phyloP scores from a whole-genome alignment of 2,888 invertebrate genomes.

The Oeneis ivallda region DNA sequence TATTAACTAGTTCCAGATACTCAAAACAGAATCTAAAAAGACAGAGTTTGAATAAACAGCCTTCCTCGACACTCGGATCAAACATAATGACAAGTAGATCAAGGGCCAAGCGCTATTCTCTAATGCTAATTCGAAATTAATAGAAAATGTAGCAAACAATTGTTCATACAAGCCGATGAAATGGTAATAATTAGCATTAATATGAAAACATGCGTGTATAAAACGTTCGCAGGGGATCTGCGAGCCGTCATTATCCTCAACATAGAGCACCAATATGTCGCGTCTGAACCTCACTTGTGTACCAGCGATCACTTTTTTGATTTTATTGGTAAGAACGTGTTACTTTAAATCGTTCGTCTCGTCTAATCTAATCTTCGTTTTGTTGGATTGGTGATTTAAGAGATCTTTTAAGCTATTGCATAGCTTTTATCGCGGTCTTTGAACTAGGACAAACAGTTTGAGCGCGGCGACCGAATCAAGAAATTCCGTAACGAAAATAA shows the following conservation, averaged over 20 bases:
- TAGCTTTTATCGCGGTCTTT: too few species aligned
- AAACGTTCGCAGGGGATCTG: neutral
- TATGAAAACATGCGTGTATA: neutral
- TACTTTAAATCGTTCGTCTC: too few species aligned
- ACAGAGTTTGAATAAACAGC: neutral
- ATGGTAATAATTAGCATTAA: neutral
- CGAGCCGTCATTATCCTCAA: too few species aligned
- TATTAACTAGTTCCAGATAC: too few species aligned
- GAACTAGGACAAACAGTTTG: too few species aligned
- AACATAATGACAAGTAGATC: neutral
- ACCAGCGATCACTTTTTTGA: neutral
- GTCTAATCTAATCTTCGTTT: too few species aligned
- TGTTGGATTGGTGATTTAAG: too few species aligned
- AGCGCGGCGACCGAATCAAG: too few species aligned
- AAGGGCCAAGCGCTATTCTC: neutral
- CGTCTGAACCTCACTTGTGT: neutral
- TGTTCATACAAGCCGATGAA: neutral
- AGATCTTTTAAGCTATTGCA: too few species aligned
- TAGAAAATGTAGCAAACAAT: constrained; percentile 1
- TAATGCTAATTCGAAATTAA: constrained; percentile 3
- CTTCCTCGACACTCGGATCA: neutral
- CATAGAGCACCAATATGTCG: neutral
- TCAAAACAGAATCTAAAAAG: too few species aligned
- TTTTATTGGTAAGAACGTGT: neutral
- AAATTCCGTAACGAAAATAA: too few species aligned